Evolutionary conservation across 2,888 invertebrate species (phyloP).

Genomic region (Onthophagus sagittarius): DNA sequence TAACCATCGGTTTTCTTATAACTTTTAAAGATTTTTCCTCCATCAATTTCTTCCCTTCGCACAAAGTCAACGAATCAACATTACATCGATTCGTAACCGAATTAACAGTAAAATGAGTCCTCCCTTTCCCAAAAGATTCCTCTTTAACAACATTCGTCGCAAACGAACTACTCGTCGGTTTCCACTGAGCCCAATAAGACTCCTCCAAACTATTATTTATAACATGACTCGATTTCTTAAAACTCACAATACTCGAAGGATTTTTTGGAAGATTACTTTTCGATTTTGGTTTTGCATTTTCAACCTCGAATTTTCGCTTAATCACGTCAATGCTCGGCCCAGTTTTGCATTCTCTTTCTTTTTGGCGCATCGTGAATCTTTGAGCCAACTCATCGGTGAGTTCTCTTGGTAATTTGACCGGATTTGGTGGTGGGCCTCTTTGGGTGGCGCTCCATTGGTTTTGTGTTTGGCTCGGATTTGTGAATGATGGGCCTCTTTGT

Average conservation of each 20-base stretch:
- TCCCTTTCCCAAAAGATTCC: background rate
- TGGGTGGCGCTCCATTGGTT: background rate
- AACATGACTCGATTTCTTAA: background rate
- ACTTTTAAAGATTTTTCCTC: conserved; percentile 17
- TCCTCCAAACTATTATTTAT: conserved; percentile 40
- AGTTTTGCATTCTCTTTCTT: background rate
- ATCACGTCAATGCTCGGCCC: background rate
- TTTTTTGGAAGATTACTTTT: background rate
- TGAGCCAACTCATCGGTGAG: conserved; percentile 17
- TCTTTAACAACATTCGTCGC: background rate
- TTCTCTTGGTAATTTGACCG: conserved; percentile 14
- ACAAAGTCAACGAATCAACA: background rate
- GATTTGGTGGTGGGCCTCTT: background rate
- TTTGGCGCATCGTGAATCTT: conserved; percentile 6
- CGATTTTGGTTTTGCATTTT: background rate
- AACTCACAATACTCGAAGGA: background rate
- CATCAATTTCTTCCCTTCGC: background rate
- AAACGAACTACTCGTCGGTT: conserved; percentile 33
- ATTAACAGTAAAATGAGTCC: background rate
- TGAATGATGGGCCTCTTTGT: background rate
- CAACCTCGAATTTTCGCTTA: background rate
- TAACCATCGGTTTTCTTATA: conserved; percentile 15
- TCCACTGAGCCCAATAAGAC: conserved; percentile 46
- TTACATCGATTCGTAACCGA: background rate
- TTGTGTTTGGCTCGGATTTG: background rate